These are phyloP conservation scores for Galendromus occidentalis DNA, from an alignment of 1,140 invertebrate genomes.

Conservation along the genomic window DNA sequence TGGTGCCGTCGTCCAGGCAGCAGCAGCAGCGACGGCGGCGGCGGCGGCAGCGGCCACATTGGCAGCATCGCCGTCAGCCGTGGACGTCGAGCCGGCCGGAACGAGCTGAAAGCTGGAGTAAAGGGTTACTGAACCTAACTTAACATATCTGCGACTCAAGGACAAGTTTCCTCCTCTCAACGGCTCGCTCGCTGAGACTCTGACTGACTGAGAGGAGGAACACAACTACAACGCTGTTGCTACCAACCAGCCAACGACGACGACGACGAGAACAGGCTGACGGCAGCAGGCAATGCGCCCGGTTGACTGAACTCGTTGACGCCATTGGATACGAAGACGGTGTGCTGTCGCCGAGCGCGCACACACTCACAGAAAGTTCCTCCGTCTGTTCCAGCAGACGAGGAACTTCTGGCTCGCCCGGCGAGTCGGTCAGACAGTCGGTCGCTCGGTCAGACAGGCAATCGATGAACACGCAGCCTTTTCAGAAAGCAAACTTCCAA, in stretches of 20 bases:
- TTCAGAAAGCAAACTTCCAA: too few species aligned
- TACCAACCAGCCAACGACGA: neutral
- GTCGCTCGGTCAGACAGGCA: too few species aligned
- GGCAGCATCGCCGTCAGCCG: neutral
- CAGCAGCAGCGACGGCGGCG: neutral
- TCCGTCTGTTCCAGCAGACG: too few species aligned
- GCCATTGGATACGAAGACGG: too few species aligned
- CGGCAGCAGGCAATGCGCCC: neutral
- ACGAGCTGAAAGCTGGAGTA: neutral
- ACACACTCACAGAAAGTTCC: too few species aligned
- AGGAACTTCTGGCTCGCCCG: too few species aligned
- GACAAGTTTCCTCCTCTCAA: neutral
- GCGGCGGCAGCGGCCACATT: neutral
- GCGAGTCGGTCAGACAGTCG: too few species aligned
- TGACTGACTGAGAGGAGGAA: neutral
- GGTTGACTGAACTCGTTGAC: neutral
- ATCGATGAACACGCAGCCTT: too few species aligned
- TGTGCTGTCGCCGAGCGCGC: too few species aligned
- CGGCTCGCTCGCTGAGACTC: neutral
- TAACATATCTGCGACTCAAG: conserved; percentile 10
- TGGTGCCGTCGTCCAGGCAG: neutral
- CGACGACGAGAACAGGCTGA: neutral
- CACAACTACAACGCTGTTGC: neutral
- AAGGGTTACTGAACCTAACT: conserved; percentile 12
- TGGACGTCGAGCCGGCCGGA: neutral